Conservation (phyloP, 1,140 invertebrate genomes). For the Zophobas morio region DNA sequence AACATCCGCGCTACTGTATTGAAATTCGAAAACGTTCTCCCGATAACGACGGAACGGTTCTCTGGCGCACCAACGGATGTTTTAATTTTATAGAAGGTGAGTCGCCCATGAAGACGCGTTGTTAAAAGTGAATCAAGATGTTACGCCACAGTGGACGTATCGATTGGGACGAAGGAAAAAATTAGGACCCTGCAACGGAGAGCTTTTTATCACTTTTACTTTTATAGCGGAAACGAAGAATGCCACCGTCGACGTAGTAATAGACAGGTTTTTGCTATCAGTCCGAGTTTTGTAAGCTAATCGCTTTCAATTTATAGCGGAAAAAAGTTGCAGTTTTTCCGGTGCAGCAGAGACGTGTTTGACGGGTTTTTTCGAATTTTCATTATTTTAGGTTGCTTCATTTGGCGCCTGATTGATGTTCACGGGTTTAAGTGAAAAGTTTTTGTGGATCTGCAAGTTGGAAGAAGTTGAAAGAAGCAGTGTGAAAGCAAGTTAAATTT, state of each 20-base stretch:
- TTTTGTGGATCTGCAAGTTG: too few species aligned
- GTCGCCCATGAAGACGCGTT: background rate
- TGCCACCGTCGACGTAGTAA: background rate
- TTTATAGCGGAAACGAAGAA: background rate
- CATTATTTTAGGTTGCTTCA: background rate
- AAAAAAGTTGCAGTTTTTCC: background rate
- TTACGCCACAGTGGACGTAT: constrained; percentile 14
- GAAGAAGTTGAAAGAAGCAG: too few species aligned
- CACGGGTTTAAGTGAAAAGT: too few species aligned
- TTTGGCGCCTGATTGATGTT: background rate
- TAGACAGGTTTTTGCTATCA: background rate
- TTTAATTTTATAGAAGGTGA: constrained; percentile 1
- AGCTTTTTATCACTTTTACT: constrained; percentile 9
- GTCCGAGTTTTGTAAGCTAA: background rate
- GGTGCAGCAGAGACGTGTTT: background rate
- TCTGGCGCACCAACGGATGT: background rate
- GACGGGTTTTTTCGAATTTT: background rate
- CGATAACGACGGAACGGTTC: constrained; percentile 7
- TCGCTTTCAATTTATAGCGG: background rate
- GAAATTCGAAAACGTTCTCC: constrained; percentile 1
- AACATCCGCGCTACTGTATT: background rate
- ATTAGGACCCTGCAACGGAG: background rate
- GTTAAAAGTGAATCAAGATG: constrained; percentile 20
- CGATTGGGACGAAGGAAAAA: background rate
- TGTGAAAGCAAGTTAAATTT: too few species aligned